Conservation (phyloP, 2,888 invertebrate genomes). For the Panorpa germanica region DNA sequence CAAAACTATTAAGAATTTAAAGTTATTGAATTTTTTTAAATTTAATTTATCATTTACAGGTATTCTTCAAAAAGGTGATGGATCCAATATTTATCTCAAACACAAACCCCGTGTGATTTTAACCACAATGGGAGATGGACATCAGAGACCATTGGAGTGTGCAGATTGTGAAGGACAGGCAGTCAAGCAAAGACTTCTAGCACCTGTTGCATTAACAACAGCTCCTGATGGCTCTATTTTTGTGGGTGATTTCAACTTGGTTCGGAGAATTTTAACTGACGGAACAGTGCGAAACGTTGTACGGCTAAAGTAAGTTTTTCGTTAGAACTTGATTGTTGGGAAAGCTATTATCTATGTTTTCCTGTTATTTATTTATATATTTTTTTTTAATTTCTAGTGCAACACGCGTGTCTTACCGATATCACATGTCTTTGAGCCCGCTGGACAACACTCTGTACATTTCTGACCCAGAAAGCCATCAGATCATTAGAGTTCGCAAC, state of each 20-base stretch:
- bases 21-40: too few species aligned
- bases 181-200: slow-evolving; percentile 60
- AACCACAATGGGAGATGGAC: slow-evolving; percentile 82
- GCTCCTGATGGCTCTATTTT: slow-evolving; percentile 87
- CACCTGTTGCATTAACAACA: slow-evolving; percentile 82
- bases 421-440: slow-evolving; percentile 91
- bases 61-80: slow-evolving; percentile 93
- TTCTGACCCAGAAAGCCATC: slow-evolving; percentile 89
- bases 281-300: slow-evolving; percentile 66
- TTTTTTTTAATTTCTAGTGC: slow-evolving; percentile 44
- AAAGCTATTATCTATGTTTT: background rate
- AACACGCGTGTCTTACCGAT: slow-evolving; percentile 85
- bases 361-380: slow-evolving; percentile 17
- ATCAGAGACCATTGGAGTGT: slow-evolving; percentile 75
- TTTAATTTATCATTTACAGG: slow-evolving; percentile 29
- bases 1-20: too few species aligned
- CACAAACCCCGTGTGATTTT: slow-evolving; percentile 82
- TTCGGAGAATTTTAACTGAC: slow-evolving; percentile 71
- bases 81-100: slow-evolving; percentile 84
- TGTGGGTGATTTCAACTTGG: slow-evolving; percentile 90
- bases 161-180: slow-evolving; percentile 63
- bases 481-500: slow-evolving; percentile 74
- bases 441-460: slow-evolving; percentile 86
- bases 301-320: slow-evolving; percentile 50
- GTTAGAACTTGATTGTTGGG: background rate